Base-by-base conservation (phyloP, 2,888 invertebrate species). In the Escarpia spicata region DNA sequence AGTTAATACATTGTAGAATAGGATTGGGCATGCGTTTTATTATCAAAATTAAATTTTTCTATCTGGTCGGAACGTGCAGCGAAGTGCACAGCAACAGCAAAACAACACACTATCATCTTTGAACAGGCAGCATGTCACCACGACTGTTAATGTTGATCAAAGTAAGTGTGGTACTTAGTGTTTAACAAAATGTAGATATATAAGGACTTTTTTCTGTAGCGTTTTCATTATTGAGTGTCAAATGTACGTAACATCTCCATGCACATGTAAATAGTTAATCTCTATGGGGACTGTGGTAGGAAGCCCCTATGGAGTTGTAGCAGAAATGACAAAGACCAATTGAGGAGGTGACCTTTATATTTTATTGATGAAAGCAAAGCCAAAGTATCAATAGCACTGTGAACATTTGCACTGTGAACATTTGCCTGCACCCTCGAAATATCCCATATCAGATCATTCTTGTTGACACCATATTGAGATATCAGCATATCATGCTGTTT, bases 311-410 rank as follows among this genome's bases (percentile, higher is more conserved):
- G 75, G 6, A 2, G 26, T 26, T 19, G 60, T 15, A 19, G 15
- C 9, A 60, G 15, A 60, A 12, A 15, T 12, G 19, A 75, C 75
- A 75, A 75, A 75, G 75, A 15, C 75, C 19, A 75, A 75, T 75
- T 75, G 75, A 26, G 75, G 75, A 75, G 75, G 3, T n/a, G 75
- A 15, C n/a, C n/a, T 75, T 75, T 75, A 75, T 75, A n/a, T 75
- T 75, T 75, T 75, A 75, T 75, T 75, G 26, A 75, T 75, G 75
- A 75, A 75, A 75, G 26, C 75, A 75, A 75, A 75, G 75, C 75
- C 75, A 75, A 26, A 75, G 75, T 75, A 75, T 75, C 26, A 19
- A 75, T 75, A 4, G 75, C 26, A 75, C 19, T 26, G 75, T 26
- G 3, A 75, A 75, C 75, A 75, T 75, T 75, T 52, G 75, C 26